A percentile compares a stretch with the other conserved stretches of the same genome.
These are phyloP conservation scores for Ctenosaura bakeri DNA, from an alignment of 2,797 vertebrate genomes.

Conservation along the genomic window DNA sequence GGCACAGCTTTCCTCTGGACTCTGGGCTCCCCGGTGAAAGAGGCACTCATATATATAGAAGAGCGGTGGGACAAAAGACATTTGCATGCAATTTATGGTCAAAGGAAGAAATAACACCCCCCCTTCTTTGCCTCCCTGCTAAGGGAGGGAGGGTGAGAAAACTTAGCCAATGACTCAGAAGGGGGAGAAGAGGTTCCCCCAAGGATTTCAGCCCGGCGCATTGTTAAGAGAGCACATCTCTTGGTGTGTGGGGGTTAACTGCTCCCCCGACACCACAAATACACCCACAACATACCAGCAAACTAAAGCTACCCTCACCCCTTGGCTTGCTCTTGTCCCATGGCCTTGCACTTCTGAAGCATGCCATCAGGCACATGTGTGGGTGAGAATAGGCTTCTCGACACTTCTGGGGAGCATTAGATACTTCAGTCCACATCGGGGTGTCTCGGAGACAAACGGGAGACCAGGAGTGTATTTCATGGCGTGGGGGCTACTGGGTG, in stretches of 20 bases:
- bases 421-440: no score
- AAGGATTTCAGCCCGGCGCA: conserved; percentile 50
- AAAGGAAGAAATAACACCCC: conserved; percentile 77
- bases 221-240: background rate
- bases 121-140: background rate
- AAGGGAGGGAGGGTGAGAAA: conserved; percentile 19
- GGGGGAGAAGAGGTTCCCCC: conserved; percentile 61
- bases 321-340: background rate
- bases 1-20: conserved; percentile 80
- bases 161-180: conserved; percentile 75
- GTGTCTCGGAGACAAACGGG: background rate
- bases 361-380: background rate
- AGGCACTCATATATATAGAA: conserved; percentile 55
- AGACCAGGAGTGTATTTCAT: background rate
- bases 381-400: background rate
- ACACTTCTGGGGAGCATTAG: background rate
- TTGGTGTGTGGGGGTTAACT: conserved; percentile 22
- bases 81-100: conserved; percentile 82
- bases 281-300: background rate
- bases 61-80: conserved; percentile 65
- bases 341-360: background rate
- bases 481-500: no score
- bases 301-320: no score
- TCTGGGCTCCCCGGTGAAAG: conserved; percentile 73
- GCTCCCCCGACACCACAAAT: background rate